Evolutionary conservation across 2,113 vertebrate genomes (phyloP), one percentile per base, ranked within the genome.

Genomic region (Condylura cristata): DNA sequence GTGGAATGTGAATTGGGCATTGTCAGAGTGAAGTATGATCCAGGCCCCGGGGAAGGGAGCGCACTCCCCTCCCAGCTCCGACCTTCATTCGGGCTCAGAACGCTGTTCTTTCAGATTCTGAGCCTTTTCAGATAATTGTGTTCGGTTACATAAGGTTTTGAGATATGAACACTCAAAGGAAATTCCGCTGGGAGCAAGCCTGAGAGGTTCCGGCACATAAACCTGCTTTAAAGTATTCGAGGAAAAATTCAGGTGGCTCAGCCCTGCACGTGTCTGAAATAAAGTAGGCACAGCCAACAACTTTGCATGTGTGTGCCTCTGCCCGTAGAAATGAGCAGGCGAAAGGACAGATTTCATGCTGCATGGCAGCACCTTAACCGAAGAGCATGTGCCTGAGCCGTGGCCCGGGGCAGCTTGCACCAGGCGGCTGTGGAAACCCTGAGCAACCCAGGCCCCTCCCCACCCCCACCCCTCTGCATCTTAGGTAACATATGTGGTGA

Each of bases 111-210:
- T 95, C 75, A 83, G 87, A 94, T 68, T 81, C 61, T 0, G 3
- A 93, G 90, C 53, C 87, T 96, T 96, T 96, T 82, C 68, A 91
- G 95, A 91, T 94, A 93, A 97, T 85, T 93, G 95, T 94, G 92
- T 96, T 81, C 75, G 93, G 92, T 97, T 96, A 95, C 84, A 88
- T 95, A 96, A 94, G 84, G 91, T 84, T 91, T 72, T 22, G 37
- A 87, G 95, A 94, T 87, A 78, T 8, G 93, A 92, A 68, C 56
- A 56, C 74, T 96, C 95, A 93, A 94, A 93, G 81, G 80, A 96
- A 96, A 95, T 95, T 90, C 87, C 58, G 1, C 71, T 61, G 87
- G 92, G 93, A 93, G 66, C 84, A 89, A 84, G 79, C 46, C 78
- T 75, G 75, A 95, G 94, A 94, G 66, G 86, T 84, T 76, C 70